phyloP scores from a whole-genome alignment of 2,888 invertebrate genomes.

The Drosophila niveifrons region DNA sequence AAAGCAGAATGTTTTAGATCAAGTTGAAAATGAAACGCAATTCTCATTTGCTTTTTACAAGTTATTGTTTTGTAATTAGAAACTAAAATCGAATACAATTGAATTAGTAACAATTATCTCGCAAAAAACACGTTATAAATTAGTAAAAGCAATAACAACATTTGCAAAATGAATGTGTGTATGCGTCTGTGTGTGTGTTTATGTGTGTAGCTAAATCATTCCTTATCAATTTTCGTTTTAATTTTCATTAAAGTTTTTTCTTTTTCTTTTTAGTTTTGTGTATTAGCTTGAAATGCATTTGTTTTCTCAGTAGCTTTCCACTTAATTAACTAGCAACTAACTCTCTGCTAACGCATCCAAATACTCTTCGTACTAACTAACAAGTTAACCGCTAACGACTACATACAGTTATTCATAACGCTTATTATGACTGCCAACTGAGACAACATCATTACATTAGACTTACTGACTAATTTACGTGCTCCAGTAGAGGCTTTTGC shows the following conservation, averaged over 20 bases:
- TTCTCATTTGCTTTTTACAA: constrained; percentile 22
- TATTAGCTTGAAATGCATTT: constrained; percentile 69
- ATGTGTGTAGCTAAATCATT: background rate
- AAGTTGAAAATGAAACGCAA: constrained; percentile 24
- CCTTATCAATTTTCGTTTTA: constrained; percentile 1
- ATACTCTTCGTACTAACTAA: constrained; percentile 67
- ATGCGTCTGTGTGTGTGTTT: constrained; percentile 18
- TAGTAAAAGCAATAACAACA: constrained; percentile 60
- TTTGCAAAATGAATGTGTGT: constrained; percentile 46
- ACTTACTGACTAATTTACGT: constrained; percentile 73
- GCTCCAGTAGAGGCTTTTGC: constrained; percentile 39
- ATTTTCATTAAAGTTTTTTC: background rate
- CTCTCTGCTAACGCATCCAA: constrained; percentile 46
- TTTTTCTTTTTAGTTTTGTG: constrained; percentile 11
- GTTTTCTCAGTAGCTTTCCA: constrained; percentile 57
- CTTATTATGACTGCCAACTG: constrained; percentile 55
- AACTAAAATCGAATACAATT: constrained; percentile 32
- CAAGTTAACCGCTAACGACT: constrained; percentile 62
- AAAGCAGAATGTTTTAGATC: constrained; percentile 52
- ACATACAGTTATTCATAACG: constrained; percentile 45
- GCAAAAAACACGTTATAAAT: constrained; percentile 41
- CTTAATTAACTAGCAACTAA: constrained; percentile 56
- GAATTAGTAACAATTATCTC: constrained; percentile 42
- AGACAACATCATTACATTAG: constrained; percentile 52
- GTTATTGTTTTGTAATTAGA: constrained; percentile 14